phyloP scores from a whole-genome alignment of 2,113 vertebrate genomes.

The Pseudopipra pipra region DNA sequence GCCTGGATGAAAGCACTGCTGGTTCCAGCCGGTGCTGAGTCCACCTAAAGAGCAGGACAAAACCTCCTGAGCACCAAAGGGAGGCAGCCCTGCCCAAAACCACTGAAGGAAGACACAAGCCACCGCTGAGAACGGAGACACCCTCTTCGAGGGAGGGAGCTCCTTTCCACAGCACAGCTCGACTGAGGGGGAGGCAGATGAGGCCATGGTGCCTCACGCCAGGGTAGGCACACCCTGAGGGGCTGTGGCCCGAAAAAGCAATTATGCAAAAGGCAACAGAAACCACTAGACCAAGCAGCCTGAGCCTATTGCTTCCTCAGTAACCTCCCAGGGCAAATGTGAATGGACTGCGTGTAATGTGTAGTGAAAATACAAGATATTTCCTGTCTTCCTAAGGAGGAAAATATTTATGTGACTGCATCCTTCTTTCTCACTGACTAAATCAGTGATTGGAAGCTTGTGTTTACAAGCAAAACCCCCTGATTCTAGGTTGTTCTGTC shows the following conservation, averaged over 20 bases:
- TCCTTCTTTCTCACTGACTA: background rate
- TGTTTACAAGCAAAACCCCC: background rate
- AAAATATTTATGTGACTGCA: background rate
- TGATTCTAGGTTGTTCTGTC: background rate
- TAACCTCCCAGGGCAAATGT: background rate
- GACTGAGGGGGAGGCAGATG: rapidly evolving
- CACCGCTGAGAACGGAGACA: too few relatives aligned
- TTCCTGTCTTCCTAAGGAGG: background rate
- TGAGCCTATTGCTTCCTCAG: background rate
- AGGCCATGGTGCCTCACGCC: rapidly evolving
- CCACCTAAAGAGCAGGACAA: background rate
- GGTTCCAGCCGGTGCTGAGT: rapidly evolving
- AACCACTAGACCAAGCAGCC: too few relatives aligned
- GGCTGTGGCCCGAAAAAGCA: background rate
- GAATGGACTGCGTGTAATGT: rapidly evolving
- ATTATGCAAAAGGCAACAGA: background rate
- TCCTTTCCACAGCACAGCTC: background rate
- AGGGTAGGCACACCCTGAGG: too few relatives aligned
- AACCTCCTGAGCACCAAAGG: rapidly evolving
- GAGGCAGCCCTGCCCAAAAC: background rate
- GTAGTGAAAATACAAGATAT: background rate
- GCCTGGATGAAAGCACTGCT: background rate
- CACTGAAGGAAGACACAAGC: rapidly evolving
- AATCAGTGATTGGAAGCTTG: background rate
- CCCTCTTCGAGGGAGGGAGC: rapidly evolving